Percentiles rank a stretch among this genome's conserved stretches.
Conservation (phyloP, 2,888 invertebrate species). For the Nudaria mundana region DNA sequence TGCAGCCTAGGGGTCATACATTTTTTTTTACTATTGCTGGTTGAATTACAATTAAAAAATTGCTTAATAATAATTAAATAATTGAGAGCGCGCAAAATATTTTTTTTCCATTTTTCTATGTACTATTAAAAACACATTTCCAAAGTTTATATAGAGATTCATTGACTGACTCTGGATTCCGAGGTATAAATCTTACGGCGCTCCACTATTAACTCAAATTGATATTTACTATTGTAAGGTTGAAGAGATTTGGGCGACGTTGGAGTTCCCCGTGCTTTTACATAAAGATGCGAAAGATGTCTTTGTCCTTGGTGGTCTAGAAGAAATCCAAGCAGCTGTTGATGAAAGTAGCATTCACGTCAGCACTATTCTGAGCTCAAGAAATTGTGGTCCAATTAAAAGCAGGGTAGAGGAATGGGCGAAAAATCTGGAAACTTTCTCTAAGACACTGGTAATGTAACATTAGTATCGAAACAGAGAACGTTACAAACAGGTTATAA, state of each 20-base stretch:
- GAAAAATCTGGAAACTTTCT: conserved; percentile 87
- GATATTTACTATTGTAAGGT: conserved; percentile 71
- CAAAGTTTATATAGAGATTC: no score
- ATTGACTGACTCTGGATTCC: no score
- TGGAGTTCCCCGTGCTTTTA: conserved; percentile 88
- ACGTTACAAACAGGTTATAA: no score
- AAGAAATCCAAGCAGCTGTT: conserved; percentile 89
- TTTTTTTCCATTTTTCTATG: no score
- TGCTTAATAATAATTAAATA: no score
- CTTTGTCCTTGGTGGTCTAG: conserved; percentile 90
- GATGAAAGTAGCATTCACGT: conserved; percentile 94
- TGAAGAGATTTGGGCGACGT: conserved; percentile 90
- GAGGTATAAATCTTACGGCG: no score
- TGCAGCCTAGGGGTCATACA: no score
- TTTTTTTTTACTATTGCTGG: no score
- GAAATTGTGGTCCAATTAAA: conserved; percentile 92
- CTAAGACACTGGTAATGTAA: conserved; percentile 86
- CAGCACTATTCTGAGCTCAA: conserved; percentile 92
- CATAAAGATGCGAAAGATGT: conserved; percentile 93
- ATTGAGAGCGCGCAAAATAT: no score
- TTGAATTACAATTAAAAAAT: no score
- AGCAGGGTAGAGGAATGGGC: conserved; percentile 91
- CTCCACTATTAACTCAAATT: no score
- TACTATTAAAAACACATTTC: no score
- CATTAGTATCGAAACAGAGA: background rate